phyloP scores from a whole-genome alignment of 2,888 invertebrate species.

The Neria commutata region DNA sequence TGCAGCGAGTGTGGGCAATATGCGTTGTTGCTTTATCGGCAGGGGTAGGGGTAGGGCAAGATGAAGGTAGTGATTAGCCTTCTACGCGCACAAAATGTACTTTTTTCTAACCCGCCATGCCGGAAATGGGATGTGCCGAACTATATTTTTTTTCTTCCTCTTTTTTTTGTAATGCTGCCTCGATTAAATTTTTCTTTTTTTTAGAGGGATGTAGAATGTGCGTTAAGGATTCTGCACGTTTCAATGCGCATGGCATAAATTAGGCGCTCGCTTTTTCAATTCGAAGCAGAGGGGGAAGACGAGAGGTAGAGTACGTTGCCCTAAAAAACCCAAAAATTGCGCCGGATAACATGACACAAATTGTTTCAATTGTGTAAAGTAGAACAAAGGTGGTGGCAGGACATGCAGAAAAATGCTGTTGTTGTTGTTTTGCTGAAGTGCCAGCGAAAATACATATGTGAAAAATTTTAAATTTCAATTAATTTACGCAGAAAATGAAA shows the following conservation, averaged over 20 bases:
- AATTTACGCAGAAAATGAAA: no score
- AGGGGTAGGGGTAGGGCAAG: conserved; percentile 38
- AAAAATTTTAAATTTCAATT: background rate
- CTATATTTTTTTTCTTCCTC: conserved; percentile 21
- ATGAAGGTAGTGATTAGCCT: conserved; percentile 44
- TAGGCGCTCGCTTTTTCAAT: background rate
- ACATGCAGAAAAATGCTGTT: no score
- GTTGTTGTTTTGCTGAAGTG: no score
- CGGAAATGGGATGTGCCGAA: conserved; percentile 44
- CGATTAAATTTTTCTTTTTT: background rate
- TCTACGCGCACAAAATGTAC: conserved; percentile 40
- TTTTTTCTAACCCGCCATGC: conserved; percentile 2
- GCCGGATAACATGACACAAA: background rate
- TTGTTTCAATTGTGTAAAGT: background rate
- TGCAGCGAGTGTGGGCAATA: no score
- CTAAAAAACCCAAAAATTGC: background rate
- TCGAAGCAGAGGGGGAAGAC: background rate
- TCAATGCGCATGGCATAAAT: conserved; percentile 16
- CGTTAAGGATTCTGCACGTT: conserved; percentile 10
- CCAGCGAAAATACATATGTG: background rate
- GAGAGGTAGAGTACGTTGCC: no score
- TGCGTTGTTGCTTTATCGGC: conserved; percentile 22
- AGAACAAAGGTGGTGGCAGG: no score
- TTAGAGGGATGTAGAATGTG: background rate
- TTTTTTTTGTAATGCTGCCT: conserved; percentile 21